phyloP scores from a whole-genome alignment of 2,113 vertebrate species.

The Dicaeum eximium region DNA sequence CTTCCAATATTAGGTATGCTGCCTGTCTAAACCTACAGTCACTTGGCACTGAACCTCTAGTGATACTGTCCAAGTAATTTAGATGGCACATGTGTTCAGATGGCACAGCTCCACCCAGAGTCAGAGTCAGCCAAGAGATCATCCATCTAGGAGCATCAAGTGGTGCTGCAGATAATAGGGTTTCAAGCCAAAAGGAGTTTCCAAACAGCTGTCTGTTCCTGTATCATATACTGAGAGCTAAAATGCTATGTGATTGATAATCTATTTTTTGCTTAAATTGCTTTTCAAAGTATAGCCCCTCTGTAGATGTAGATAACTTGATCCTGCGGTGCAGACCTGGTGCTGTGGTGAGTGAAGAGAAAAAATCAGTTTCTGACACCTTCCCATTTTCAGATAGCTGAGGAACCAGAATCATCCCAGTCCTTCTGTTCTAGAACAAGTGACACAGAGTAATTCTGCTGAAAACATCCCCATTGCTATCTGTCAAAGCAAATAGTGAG shows the following conservation, averaged over 20 bases:
- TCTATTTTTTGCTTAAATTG: not conserved
- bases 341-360: not conserved
- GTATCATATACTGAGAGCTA: not conserved
- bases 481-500: not conserved
- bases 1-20: slow-evolving; percentile 58
- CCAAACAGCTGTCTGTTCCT: slow-evolving; percentile 17
- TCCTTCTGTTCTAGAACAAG: not conserved
- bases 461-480: not conserved
- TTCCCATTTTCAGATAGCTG: not conserved
- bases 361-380: not conserved
- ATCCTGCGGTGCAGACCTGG: not conserved
- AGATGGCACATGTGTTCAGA: slow-evolving; percentile 64
- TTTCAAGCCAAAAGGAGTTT: slow-evolving; percentile 42
- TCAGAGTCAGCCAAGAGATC: slow-evolving; percentile 54
- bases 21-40: slow-evolving; percentile 55
- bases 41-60: slow-evolving; percentile 20
- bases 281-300: not conserved
- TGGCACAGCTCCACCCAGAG: slow-evolving; percentile 43
- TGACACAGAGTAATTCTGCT: not conserved
- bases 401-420: not conserved
- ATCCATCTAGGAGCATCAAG: slow-evolving; percentile 32
- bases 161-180: not conserved
- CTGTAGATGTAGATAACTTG: not conserved
- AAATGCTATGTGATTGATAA: not conserved
- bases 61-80: slow-evolving; percentile 53